A percentile compares a stretch with the other conserved stretches of the same genome.
Conservation (phyloP, 92 coral and sea anemone genomes). For the Porites rus region DNA sequence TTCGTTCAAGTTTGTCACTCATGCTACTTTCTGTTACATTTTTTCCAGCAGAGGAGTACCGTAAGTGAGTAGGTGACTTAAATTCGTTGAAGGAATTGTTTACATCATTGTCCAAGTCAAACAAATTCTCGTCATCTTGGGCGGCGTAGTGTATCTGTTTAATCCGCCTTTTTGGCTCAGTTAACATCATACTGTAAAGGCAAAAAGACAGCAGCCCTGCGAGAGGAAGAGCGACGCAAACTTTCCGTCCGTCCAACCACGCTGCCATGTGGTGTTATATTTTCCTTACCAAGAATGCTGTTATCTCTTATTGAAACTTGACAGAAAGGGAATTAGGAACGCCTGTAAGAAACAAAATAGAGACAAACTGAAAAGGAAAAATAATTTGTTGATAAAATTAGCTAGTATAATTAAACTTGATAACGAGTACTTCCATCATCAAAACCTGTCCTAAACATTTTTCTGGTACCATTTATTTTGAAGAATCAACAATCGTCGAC, state of each 20-base stretch:
- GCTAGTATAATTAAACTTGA: too few species aligned
- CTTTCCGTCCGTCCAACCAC: conserved; percentile 28
- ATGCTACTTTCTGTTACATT: background rate
- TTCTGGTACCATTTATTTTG: too few species aligned
- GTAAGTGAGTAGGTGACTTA: background rate
- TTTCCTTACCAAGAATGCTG: background rate
- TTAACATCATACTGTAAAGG: conserved; percentile 22
- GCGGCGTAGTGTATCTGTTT: background rate
- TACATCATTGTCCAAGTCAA: background rate
- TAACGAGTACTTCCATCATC: too few species aligned
- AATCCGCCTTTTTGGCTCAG: conserved; percentile 10
- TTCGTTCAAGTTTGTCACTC: background rate
- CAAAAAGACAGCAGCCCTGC: conserved; percentile 20
- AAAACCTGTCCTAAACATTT: too few species aligned
- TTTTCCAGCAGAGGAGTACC: background rate
- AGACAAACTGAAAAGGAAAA: background rate
- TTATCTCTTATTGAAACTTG: background rate
- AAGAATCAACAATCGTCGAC: too few species aligned
- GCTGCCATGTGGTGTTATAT: conserved; percentile 12
- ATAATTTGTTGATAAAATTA: too few species aligned
- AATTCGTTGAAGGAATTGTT: background rate
- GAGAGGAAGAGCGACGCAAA: conserved; percentile 16
- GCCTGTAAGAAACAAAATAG: background rate
- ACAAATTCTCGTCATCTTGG: background rate
- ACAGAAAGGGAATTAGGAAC: background rate